These are phyloP conservation scores for Peromyscus californicus DNA, from an alignment of 2,113 vertebrate species.

Conservation along the genomic window DNA sequence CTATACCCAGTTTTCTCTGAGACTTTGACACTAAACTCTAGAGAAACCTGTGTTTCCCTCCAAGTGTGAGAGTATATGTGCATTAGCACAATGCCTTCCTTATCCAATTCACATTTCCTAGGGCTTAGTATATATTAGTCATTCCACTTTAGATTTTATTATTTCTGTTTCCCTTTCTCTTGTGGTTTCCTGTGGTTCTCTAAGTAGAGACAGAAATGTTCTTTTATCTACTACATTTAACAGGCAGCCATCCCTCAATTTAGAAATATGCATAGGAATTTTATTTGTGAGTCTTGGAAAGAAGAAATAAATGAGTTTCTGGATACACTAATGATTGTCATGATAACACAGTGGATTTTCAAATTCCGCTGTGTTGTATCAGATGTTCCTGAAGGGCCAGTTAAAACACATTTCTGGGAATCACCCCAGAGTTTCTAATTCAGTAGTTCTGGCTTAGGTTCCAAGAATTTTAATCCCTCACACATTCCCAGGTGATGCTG, in stretches of 20 bases:
- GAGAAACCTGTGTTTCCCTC: background rate
- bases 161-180: constrained; percentile 33
- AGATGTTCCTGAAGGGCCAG: background rate
- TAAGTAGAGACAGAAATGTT: background rate
- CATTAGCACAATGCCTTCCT: background rate
- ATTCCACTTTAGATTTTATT: background rate
- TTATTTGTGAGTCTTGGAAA: background rate
- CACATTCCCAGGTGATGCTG: background rate
- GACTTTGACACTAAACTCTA: background rate
- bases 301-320: background rate
- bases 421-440: background rate
- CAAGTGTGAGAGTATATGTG: background rate
- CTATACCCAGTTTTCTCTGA: background rate
- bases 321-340: background rate
- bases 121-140: background rate
- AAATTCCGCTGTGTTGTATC: background rate
- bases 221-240: constrained; percentile 25
- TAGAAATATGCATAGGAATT: background rate
- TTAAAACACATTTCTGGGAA: background rate
- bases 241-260: background rate
- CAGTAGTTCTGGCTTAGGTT: background rate
- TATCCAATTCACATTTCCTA: background rate
- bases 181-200: constrained; percentile 11
- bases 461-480: background rate
- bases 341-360: background rate